Conservation (phyloP, 2,888 invertebrate genomes). For the Oconnorella tubifera region DNA sequence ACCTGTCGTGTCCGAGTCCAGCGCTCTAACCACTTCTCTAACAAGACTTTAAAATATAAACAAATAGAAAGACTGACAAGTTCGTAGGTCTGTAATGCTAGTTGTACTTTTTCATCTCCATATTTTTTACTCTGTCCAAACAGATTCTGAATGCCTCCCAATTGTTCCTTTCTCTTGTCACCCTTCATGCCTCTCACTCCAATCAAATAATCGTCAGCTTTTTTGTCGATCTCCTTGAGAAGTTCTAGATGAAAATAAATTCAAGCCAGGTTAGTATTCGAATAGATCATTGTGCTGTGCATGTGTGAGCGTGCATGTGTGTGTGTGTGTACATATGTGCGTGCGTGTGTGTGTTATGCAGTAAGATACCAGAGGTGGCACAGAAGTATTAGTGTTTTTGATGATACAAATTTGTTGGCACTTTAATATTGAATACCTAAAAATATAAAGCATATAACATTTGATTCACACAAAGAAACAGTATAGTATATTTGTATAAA, state of each 20-base stretch:
- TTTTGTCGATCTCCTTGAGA: conserved; percentile 79
- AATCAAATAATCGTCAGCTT: conserved; percentile 75
- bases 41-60: no score
- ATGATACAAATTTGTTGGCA: no score
- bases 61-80: conserved; percentile 53
- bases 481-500: no score
- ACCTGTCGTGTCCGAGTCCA: no score
- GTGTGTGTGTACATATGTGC: not conserved
- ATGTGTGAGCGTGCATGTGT: not conserved
- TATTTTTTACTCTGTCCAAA: conserved; percentile 93
- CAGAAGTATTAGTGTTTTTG: no score
- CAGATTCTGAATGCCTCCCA: conserved; percentile 73
- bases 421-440: no score
- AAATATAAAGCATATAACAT: no score
- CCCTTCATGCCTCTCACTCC: conserved; percentile 66
- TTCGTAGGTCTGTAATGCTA: conserved; percentile 97
- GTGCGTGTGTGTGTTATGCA: not conserved
- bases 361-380: no score
- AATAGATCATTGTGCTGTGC: no score
- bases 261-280: no score
- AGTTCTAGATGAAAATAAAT: conserved; percentile 55
- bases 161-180: conserved; percentile 78
- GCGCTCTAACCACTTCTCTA: no score
- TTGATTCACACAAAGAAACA: no score
- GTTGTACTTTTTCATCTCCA: conserved; percentile 93